A percentile compares a stretch with the other conserved stretches of the same genome.
These are phyloP conservation scores for Ecdyonurus torrentis DNA, from an alignment of 2,888 invertebrate species.

Conservation along the genomic window DNA sequence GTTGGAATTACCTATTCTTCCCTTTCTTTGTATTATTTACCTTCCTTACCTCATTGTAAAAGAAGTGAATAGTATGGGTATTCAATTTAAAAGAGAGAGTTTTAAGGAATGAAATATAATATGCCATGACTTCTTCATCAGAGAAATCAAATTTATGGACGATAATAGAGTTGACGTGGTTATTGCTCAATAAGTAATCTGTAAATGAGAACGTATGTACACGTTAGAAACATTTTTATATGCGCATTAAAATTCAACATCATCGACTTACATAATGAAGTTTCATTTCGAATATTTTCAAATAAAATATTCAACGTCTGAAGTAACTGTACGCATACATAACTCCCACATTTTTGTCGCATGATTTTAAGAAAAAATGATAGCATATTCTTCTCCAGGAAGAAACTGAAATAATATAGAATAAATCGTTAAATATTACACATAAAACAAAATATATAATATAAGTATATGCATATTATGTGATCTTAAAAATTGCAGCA, in stretches of 20 bases:
- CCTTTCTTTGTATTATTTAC: too few relatives aligned
- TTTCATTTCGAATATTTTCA: slow-evolving; percentile 98
- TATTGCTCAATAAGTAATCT: slow-evolving; percentile 98
- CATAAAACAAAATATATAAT: background rate
- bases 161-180: slow-evolving; percentile 98
- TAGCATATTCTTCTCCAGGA: slow-evolving; percentile 98
- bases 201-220: slow-evolving; percentile 24
- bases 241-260: background rate
- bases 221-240: background rate
- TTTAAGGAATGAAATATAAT: slow-evolving; percentile 98
- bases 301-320: slow-evolving; percentile 98
- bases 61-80: slow-evolving; percentile 97
- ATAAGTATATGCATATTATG: background rate
- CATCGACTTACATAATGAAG: slow-evolving; percentile 80
- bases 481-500: too few relatives aligned
- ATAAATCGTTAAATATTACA: slow-evolving; percentile 9
- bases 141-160: slow-evolving; percentile 99
- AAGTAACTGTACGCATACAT: slow-evolving; percentile 92
- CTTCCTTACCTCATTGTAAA: slow-evolving; percentile 90
- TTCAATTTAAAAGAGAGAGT: slow-evolving; percentile 95
- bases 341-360: slow-evolving; percentile 93
- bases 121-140: slow-evolving; percentile 99
- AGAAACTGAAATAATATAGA: slow-evolving; percentile 56
- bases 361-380: slow-evolving; percentile 94
- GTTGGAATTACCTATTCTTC: background rate